Evolutionary conservation across 1,140 invertebrate species (phyloP).

Genomic region (Bacillus rossius): DNA sequence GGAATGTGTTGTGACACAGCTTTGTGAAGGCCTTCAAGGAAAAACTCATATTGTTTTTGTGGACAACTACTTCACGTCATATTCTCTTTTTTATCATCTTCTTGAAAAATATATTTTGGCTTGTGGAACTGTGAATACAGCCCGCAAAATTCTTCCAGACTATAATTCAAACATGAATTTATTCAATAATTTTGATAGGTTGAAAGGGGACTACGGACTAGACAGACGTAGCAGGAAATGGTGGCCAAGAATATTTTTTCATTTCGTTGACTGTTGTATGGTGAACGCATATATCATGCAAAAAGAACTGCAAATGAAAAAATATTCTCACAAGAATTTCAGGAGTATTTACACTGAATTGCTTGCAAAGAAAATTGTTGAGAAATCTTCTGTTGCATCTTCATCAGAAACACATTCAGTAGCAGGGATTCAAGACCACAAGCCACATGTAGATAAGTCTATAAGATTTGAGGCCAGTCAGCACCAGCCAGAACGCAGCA

Average conservation of each 20-base stretch:
- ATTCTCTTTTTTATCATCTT: constrained; percentile 21
- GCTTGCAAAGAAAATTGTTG: constrained; percentile 9
- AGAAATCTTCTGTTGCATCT: neutral
- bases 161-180: constrained; percentile 39
- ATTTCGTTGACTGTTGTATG: constrained; percentile 29
- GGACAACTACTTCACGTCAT: constrained; percentile 29
- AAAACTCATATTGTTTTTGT: constrained; percentile 26
- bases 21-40: constrained; percentile 22
- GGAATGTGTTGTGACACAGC: constrained; percentile 32
- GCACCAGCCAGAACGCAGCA: constrained; percentile 16
- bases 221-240: constrained; percentile 37
- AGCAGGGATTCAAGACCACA: constrained; percentile 8
- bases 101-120: constrained; percentile 19
- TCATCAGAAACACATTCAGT: neutral
- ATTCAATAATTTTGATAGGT: constrained; percentile 38
- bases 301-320: neutral
- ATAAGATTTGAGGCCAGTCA: constrained; percentile 12
- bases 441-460: constrained; percentile 12
- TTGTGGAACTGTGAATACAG: constrained; percentile 25
- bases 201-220: constrained; percentile 34
- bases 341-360: constrained; percentile 10
- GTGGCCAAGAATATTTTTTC: constrained; percentile 38
- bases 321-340: constrained; percentile 1
- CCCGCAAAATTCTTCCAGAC: constrained; percentile 25
- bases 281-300: constrained; percentile 33